A percentile compares a stretch with the other conserved stretches of the same genome.
phyloP scores from a whole-genome alignment of 2,113 vertebrate species.

The Corythoichthys haematopterus region DNA sequence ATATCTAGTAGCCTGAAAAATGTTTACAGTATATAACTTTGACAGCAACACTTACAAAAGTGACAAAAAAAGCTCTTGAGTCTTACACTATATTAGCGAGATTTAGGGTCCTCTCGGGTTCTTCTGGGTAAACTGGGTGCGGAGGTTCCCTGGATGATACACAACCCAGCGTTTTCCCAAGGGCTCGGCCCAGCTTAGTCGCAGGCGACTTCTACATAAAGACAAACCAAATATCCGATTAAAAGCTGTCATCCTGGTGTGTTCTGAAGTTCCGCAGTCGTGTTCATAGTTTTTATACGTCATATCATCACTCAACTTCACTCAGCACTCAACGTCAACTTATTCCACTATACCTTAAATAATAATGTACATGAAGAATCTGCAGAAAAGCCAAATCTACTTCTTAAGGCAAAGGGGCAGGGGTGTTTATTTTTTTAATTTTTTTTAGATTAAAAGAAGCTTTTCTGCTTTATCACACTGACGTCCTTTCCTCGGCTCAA shows the following conservation, averaged over 20 bases:
- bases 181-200: constrained; percentile 89
- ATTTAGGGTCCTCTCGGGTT: constrained; percentile 87
- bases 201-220: constrained; percentile 85
- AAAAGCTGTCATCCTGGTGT: not conserved
- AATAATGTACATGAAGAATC: too few relatives aligned
- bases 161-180: constrained; percentile 90
- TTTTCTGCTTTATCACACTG: too few relatives aligned
- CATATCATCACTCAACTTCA: too few relatives aligned
- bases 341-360: too few relatives aligned
- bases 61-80: not conserved
- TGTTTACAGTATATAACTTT: not conserved
- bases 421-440: too few relatives aligned
- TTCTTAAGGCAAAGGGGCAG: too few relatives aligned
- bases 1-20: not conserved
- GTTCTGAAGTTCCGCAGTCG: not conserved
- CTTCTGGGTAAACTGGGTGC: constrained; percentile 87
- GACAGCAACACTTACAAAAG: not conserved
- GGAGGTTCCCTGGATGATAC: constrained; percentile 83
- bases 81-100: constrained; percentile 88
- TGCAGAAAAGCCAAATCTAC: too few relatives aligned
- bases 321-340: too few relatives aligned
- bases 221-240: constrained; percentile 8
- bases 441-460: too few relatives aligned
- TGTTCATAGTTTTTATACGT: not conserved
- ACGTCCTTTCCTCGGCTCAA: too few relatives aligned